Evolutionary conservation across 2,113 vertebrate genomes (phyloP), one percentile per base, ranked within the genome.

Genomic region (Plotosus lineatus): DNA sequence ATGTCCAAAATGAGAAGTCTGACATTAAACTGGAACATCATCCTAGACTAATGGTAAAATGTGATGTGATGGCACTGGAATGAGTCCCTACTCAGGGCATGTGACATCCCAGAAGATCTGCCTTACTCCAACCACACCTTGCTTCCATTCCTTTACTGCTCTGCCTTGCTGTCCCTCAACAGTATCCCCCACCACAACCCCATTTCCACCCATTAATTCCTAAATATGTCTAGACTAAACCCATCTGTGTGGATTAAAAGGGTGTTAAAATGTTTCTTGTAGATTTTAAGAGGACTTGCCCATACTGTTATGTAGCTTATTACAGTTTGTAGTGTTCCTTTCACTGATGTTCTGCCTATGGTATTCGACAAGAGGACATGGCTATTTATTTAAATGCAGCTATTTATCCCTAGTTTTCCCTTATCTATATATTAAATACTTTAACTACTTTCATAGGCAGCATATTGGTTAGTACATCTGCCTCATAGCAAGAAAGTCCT

Each of bases 71-170:
- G 73, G 84, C 55, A 83, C 79, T 85, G 82, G 77, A 78, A 84
- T 88, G 69, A 82, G 82, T 84, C 71, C 50, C 86, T 73, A 80
- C 58, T 26, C 56, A 86, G 83, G 61, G 65, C 63, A 82, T 79
- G 63, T 53, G n/a, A 11, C 17, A 42, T 77, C 66, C 58, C 65
- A 55, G 63, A 76, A 83, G n/a, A 58, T 68, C 33, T 71, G 33
- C 11, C 42, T 60, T 33, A 1, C 69, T 66, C 71, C 46, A 42
- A 11, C 12, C 68, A 42, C 60, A 42, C 38, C 69, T 36, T 63
- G 21, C 68, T 46, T 66, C 36, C 26, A 15, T 83, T 44, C 31
- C 44, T 46, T 74, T 19, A 36, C 26, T 63, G 28, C 23, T 55
- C 15, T 60, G 26, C 31, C 58, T 79, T 33, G 3, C 36, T 17